A percentile compares a stretch with the other conserved stretches of the same genome.
These are phyloP conservation scores for Myotis davidii DNA, from an alignment of 2,113 vertebrate genomes.

Conservation along the genomic window DNA sequence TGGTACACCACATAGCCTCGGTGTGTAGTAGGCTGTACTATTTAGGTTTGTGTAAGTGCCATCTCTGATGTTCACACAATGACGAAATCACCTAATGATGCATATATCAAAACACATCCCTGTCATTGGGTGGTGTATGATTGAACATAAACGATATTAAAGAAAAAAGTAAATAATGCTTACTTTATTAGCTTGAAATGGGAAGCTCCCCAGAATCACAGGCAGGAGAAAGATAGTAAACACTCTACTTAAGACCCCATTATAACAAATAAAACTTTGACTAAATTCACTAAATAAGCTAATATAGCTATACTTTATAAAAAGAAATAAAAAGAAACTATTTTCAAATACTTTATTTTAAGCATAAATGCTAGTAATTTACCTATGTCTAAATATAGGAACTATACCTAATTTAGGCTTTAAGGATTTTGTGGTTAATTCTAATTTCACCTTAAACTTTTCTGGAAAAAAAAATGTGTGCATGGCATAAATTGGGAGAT, in stretches of 20 bases:
- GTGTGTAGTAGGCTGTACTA: background rate
- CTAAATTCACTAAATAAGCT: background rate
- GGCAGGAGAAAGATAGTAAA: background rate
- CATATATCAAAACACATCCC: background rate
- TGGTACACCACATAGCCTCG: too few relatives aligned
- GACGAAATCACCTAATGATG: background rate
- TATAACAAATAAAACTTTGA: background rate
- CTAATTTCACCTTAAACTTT: background rate
- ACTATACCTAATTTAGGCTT: background rate
- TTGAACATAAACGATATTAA: background rate
- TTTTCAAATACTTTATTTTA: background rate
- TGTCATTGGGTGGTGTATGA: background rate
- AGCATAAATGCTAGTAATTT: background rate
- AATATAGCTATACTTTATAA: background rate
- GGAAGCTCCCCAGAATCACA: background rate
- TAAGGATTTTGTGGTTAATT: background rate
- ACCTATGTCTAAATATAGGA: background rate
- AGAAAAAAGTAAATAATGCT: background rate
- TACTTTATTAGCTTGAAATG: constrained; percentile 4
- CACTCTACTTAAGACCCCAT: background rate
- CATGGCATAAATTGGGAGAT: background rate
- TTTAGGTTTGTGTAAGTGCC: background rate
- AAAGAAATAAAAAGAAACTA: background rate
- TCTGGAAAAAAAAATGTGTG: background rate
- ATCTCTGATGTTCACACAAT: background rate